Evolutionary conservation across 2,797 vertebrate genomes (phyloP).

Genomic region (Sebastes iracundus): DNA sequence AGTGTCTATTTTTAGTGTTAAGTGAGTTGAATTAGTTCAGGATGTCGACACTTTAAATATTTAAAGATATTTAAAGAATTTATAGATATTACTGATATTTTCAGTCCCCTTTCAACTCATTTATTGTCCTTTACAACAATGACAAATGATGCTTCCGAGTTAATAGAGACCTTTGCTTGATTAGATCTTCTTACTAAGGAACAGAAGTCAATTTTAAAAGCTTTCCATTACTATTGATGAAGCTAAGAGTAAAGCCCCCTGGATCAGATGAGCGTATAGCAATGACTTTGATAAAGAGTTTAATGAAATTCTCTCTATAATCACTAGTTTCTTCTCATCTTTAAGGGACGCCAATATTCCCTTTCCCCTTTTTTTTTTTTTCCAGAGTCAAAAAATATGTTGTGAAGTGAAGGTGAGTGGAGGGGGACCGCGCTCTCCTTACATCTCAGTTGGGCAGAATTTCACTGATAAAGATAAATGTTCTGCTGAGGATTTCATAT

Average conservation of each 20-base stretch:
- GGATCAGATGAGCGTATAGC: neutral
- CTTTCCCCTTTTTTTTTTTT: neutral
- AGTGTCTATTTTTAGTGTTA: neutral
- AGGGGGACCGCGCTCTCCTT: neutral
- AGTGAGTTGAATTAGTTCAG: neutral
- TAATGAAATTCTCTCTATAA: neutral
- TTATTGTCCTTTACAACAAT: neutral
- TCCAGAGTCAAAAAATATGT: neutral
- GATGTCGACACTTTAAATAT: neutral
- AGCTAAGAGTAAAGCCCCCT: neutral
- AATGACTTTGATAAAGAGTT: neutral
- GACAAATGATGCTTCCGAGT: neutral
- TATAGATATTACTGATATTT: neutral
- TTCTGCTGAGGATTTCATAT: constrained; percentile 39
- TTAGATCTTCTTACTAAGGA: neutral
- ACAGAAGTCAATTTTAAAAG: neutral
- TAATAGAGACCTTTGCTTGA: neutral
- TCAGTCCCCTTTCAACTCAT: neutral
- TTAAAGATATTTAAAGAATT: too few relatives aligned
- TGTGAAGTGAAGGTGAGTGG: neutral
- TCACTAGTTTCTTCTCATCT: neutral
- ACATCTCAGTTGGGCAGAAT: neutral
- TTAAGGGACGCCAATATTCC: neutral
- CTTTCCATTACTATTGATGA: neutral
- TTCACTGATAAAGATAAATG: constrained; percentile 55